These are phyloP conservation scores for Schizotus pectinicornis DNA, from an alignment of 2,888 invertebrate genomes.

Conservation along the genomic window DNA sequence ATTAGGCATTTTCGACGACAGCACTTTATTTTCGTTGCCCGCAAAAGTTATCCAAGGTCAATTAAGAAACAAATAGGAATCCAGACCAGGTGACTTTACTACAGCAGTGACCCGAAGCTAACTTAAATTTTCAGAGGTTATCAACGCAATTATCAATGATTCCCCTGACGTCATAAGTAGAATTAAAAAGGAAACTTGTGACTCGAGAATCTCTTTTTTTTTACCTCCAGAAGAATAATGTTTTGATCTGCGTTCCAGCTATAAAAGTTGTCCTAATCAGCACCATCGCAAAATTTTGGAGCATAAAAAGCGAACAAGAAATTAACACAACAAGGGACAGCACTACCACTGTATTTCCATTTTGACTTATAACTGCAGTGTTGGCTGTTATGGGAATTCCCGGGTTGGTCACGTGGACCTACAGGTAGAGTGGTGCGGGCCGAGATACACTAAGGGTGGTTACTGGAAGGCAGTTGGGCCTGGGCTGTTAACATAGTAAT, in stretches of 20 bases:
- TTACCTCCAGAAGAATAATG: conserved; percentile 61
- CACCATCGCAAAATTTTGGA: conserved; percentile 59
- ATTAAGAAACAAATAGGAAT: conserved; percentile 34
- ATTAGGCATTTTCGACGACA: conserved; percentile 15
- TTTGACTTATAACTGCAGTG: too few species aligned
- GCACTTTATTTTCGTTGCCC: conserved; percentile 33
- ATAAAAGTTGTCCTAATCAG: conserved; percentile 62
- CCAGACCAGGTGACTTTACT: conserved; percentile 34
- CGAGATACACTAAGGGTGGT: too few species aligned
- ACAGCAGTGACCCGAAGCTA: not conserved
- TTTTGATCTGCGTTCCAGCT: conserved; percentile 57
- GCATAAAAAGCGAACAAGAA: conserved; percentile 24
- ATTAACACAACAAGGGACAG: not conserved
- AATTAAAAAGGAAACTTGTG: conserved; percentile 60
- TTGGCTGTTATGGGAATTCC: too few species aligned
- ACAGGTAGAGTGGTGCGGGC: too few species aligned
- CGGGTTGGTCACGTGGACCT: too few species aligned
- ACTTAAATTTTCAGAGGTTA: conserved; percentile 58
- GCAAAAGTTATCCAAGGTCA: conserved; percentile 42
- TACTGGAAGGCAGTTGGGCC: too few species aligned
- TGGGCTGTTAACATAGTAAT: too few species aligned
- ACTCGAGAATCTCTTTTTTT: conserved; percentile 63
- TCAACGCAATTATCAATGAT: conserved; percentile 61
- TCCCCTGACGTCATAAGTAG: conserved; percentile 59
- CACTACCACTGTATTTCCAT: too few species aligned